Evolutionary conservation across 2,113 vertebrate genomes (phyloP), one percentile per base, ranked within the genome.

Genomic region (Hypocryptadius cinnamomeus): DNA sequence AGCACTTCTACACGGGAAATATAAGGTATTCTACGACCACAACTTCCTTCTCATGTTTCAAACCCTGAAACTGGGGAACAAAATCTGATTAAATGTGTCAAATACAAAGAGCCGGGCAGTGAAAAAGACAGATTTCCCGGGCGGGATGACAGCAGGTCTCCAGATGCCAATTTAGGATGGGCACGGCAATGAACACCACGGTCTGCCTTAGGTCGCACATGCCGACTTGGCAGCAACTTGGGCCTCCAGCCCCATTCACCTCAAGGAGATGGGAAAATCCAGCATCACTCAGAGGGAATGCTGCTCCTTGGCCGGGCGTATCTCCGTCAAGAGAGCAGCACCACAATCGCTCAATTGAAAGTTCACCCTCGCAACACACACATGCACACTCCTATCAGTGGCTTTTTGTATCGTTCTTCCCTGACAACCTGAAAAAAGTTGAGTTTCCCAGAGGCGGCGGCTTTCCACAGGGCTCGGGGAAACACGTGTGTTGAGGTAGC

Each of bases 151-250:
- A 59, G 28, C 50, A 31, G 17, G 12, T 24, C 13, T 21, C 22
- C 28, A 48, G 25, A n/a, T 5, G 25, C 11, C 59, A n/a, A 0
- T 15, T 70, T 23, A 33, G 37, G 50, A 77, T 15, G 15, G 8
- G 9, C 20, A 21, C 0, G 28, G 30, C 35, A 35, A 8, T 0
- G 3, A 42, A 13, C 39, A 14, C 10, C 30, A 3, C 11, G 30
- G 20, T 19, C 42, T 42, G 25, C 19, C 8, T 39, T 2, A 15
- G 28, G 10, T 16, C 3, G 1, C 35, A 31, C 0, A 3, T 6
- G 51, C 20, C 1, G 1, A 5, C 51, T 21, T 13, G 5, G 42
- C 18, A 16, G n/a, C 2, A 16, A 14, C 19, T 61, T 17, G 45
- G 60, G 39, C 28, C 39, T 74, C 35, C 44, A 48, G 23, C 33